A percentile compares a stretch with the other conserved stretches of the same genome.
Conservation (phyloP, 2,797 vertebrate genomes). For the Poeciliopsis paucimaculata region DNA sequence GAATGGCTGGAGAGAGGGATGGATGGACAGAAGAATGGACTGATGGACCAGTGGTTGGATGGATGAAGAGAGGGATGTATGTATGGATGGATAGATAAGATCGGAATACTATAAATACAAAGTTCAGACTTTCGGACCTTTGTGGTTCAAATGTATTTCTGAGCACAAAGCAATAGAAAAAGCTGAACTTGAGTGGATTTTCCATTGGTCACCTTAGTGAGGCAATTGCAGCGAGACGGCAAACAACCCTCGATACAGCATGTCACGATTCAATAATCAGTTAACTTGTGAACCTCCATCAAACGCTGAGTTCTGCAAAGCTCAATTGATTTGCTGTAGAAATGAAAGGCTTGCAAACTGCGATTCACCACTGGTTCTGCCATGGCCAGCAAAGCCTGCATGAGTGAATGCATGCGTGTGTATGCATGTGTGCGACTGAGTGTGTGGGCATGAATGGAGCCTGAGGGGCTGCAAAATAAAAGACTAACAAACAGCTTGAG, state of each 20-base stretch:
- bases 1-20: neutral
- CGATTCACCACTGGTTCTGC: conserved; percentile 53
- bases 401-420: conserved; percentile 22
- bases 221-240: conserved; percentile 34
- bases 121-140: neutral
- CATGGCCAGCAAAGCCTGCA: conserved; percentile 47
- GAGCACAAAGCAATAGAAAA: conserved; percentile 37
- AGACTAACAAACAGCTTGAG: conserved; percentile 51
- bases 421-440: neutral
- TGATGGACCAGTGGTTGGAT: neutral
- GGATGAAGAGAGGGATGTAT: neutral
- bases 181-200: conserved; percentile 36
- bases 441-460: conserved; percentile 23
- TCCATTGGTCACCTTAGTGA: conserved; percentile 22
- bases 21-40: neutral
- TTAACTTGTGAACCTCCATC: conserved; percentile 58
- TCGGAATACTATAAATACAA: neutral
- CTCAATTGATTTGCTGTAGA: conserved; percentile 72
- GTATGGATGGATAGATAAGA: neutral
- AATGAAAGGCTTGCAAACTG: conserved; percentile 70
- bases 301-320: conserved; percentile 70
- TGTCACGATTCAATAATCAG: conserved; percentile 69
- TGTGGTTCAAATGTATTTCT: conserved; percentile 3
- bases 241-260: conserved; percentile 55
- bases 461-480: conserved; percentile 37